Evolutionary conservation across 2,113 vertebrate genomes (phyloP), one percentile per base, ranked within the genome.

Genomic region (Pygoscelis adeliae): DNA sequence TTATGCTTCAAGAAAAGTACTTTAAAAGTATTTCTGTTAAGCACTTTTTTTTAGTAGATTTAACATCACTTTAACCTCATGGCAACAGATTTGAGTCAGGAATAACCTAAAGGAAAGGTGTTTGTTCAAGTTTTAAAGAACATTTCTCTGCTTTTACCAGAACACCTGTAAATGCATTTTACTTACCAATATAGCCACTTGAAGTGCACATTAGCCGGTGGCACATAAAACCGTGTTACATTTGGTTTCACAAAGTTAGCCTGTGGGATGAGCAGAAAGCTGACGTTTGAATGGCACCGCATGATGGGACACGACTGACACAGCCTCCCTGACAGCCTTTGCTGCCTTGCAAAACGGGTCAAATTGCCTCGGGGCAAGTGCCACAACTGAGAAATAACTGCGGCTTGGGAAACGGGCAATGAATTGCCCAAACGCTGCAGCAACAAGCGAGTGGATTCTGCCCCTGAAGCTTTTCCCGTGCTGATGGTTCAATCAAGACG

Each of bases 21-120:
- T 95, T 98, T 40, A 69, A 69, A 97, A 93, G 40, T 96, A 90
- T 96, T 95, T 95, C 93, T 94, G 96, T 92, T 95, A 93, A 80
- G 87, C 81, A 18, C 44, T 93, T 92, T 8, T 87, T 87, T 84
- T 91, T 77, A 89, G 66, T 61, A 92, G 88, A 58, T 88, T 95
- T 94, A 92, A 86, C 78, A 96, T 81, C 71, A 62, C 40, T 95
- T 95, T 79, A 93, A 88, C 74, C 59, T 89, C 72, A 50, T 34
- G 76, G 91, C 34, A 87, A 96, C 32, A 22, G 47, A 85, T 73
- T 50, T 16, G 88, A 90, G 21, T 26, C 61, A 83, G 92, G 90
- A 86, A 86, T 88, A 95, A 93, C 6, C 88, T 53, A 21, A 83
- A 78, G 73, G 90, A 96, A 95, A 94, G 38, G 25, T 30, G 55